A percentile compares a stretch with the other conserved stretches of the same genome.
phyloP scores from a whole-genome alignment of 2,888 invertebrate genomes.

The Vanessa cardui region DNA sequence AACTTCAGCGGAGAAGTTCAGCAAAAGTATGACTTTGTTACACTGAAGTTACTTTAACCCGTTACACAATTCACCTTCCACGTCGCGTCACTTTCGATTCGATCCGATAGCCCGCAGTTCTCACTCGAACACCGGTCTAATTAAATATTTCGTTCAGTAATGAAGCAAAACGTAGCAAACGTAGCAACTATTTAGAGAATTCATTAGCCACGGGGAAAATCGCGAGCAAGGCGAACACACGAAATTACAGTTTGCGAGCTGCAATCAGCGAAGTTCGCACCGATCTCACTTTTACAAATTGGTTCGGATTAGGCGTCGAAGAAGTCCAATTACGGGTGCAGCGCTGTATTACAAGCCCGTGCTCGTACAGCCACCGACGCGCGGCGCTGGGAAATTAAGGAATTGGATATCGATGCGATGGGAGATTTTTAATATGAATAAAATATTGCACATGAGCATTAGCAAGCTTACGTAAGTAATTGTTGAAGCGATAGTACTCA shows the following conservation, averaged over 20 bases:
- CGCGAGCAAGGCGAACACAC: constrained; percentile 8
- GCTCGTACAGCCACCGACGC: not conserved
- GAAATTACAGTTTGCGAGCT: constrained; percentile 18
- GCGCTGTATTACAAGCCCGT: constrained; percentile 26
- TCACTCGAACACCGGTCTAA: too few species aligned
- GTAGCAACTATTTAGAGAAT: constrained; percentile 10
- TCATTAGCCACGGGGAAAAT: not conserved
- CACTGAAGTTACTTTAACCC: not conserved
- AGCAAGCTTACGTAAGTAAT: too few species aligned
- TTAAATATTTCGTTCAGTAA: not conserved
- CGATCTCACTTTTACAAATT: constrained; percentile 31
- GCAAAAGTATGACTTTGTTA: not conserved
- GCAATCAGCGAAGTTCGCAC: constrained; percentile 27
- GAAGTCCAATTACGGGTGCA: constrained; percentile 24
- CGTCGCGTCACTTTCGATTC: not conserved
- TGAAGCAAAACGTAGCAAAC: not conserved
- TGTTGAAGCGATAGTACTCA: too few species aligned
- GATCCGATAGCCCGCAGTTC: too few species aligned
- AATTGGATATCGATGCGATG: not conserved
- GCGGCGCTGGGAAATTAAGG: not conserved
- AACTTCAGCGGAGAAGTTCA: not conserved
- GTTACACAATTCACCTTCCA: not conserved
- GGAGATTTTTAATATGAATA: too few species aligned
- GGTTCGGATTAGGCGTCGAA: constrained; percentile 16
- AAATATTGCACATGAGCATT: too few species aligned